phyloP scores from a whole-genome alignment of 2,888 invertebrate genomes.

The Drosophila affinis region DNA sequence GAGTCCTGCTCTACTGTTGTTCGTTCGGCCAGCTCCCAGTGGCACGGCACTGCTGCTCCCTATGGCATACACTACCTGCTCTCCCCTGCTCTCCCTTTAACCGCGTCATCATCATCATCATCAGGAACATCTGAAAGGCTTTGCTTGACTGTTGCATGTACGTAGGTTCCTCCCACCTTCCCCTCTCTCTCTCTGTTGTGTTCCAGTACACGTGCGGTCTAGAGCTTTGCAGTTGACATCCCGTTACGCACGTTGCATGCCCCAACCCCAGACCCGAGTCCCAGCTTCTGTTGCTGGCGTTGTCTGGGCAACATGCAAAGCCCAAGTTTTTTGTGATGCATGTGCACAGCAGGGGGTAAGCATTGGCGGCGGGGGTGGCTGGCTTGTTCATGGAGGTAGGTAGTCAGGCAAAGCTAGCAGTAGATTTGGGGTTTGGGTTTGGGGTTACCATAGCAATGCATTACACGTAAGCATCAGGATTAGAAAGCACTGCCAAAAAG shows the following conservation, averaged over 20 bases:
- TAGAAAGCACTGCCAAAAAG: neutral
- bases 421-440: constrained; percentile 11
- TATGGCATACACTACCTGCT: neutral
- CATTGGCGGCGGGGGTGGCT: neutral
- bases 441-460: constrained; percentile 39
- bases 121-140: constrained; percentile 8
- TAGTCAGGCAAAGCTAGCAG: constrained; percentile 2
- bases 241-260: constrained; percentile 29
- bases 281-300: constrained; percentile 14
- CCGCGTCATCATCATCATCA: constrained; percentile 25
- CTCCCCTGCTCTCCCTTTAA: neutral
- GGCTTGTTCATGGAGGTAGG: constrained; percentile 3
- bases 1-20: constrained; percentile 14
- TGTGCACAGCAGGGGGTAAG: constrained; percentile 10
- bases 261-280: neutral
- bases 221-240: constrained; percentile 46
- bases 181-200: constrained; percentile 1
- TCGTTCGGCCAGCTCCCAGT: neutral
- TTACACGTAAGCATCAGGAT: neutral
- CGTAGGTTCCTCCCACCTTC: neutral
- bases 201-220: constrained; percentile 43
- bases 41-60: neutral
- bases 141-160: constrained; percentile 29
- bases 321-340: constrained; percentile 43
- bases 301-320: constrained; percentile 50